phyloP scores from a whole-genome alignment of 2,113 vertebrate genomes.

The Eublepharis macularius region DNA sequence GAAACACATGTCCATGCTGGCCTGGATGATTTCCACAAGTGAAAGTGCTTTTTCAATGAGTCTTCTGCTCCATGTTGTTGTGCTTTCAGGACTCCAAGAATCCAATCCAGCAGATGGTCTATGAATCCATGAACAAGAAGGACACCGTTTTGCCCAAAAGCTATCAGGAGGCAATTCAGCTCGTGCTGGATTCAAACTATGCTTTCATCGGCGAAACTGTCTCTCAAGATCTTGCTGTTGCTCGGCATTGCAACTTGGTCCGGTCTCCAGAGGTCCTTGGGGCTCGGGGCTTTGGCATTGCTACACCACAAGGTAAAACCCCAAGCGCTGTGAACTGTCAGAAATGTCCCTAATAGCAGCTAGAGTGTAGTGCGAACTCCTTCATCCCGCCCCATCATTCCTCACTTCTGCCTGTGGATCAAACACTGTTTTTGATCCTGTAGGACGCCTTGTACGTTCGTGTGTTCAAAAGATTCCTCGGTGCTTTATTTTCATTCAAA shows the following conservation, averaged over 20 bases:
- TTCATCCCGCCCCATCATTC: too few species aligned
- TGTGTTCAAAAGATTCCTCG: too few species aligned
- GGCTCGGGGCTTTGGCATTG: conserved; percentile 83
- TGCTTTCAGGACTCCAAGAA: conserved; percentile 80
- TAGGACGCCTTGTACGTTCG: too few species aligned
- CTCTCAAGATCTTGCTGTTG: conserved; percentile 80
- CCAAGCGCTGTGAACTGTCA: too few species aligned
- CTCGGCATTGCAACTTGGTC: conserved; percentile 80
- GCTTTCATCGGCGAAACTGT: conserved; percentile 88
- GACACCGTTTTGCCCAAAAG: conserved; percentile 68
- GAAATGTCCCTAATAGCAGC: not conserved
- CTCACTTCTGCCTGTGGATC: too few species aligned
- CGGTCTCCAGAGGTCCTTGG: conserved; percentile 76
- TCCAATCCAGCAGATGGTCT: conserved; percentile 78
- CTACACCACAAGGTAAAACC: conserved; percentile 75
- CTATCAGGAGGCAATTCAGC: conserved; percentile 79
- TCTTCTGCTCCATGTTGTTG: not conserved
- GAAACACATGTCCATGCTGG: too few species aligned
- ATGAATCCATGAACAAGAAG: conserved; percentile 84
- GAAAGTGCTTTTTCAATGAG: not conserved
- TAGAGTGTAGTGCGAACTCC: too few species aligned
- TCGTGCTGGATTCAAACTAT: conserved; percentile 79
- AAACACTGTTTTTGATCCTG: too few species aligned
- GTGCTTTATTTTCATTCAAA: too few species aligned
- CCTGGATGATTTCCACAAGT: not conserved